Evolutionary conservation across 2,113 vertebrate species (phyloP).

Genomic region (Ceyx melanurus): DNA sequence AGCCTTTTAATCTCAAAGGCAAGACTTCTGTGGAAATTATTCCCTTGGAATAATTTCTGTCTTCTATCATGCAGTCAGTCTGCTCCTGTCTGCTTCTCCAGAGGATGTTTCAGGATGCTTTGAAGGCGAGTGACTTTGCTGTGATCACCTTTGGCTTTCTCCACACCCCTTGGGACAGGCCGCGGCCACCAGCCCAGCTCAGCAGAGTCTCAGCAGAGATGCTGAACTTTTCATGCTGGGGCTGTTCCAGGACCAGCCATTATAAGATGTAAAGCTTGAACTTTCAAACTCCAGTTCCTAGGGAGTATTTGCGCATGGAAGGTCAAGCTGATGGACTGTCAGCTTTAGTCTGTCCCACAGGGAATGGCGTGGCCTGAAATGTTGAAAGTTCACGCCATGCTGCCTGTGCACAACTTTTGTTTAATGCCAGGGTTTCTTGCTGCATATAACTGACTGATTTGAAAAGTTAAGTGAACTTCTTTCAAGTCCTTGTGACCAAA

Average conservation of each 20-base stretch:
- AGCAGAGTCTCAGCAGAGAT: neutral
- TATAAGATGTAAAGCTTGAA: slow-evolving; percentile 4
- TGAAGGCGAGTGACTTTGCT: neutral
- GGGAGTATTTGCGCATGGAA: neutral
- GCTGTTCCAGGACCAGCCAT: neutral
- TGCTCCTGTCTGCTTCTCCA: neutral
- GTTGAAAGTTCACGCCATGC: slow-evolving; percentile 15
- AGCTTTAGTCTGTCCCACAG: slow-evolving; percentile 30
- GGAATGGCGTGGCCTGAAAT: neutral
- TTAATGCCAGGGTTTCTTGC: neutral
- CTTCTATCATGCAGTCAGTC: neutral
- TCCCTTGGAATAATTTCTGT: neutral
- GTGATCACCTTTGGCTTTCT: slow-evolving; percentile 1
- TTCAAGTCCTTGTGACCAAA: neutral
- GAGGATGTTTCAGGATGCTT: neutral
- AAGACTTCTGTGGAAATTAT: neutral
- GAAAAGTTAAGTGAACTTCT: neutral
- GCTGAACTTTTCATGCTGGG: neutral
- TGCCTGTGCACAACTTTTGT: neutral
- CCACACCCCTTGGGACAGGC: neutral
- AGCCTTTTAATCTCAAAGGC: neutral
- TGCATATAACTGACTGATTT: neutral
- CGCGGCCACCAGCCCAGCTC: rapidly evolving
- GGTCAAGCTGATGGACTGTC: slow-evolving; percentile 41
- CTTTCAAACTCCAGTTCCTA: neutral